These are phyloP conservation scores for Nixonia krombeini DNA, from an alignment of 1,140 invertebrate genomes.

Conservation along the genomic window DNA sequence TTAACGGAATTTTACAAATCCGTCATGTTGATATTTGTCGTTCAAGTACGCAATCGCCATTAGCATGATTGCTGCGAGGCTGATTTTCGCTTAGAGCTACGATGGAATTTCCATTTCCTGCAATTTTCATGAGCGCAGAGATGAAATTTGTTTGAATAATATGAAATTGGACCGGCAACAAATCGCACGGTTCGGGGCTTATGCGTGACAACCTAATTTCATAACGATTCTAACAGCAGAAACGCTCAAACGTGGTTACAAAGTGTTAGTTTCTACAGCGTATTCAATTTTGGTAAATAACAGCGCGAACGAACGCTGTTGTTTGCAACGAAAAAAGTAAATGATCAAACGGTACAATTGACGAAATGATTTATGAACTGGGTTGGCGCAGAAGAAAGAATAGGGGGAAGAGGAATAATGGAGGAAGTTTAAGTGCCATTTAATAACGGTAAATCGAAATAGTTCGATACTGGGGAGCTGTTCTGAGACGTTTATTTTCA, in stretches of 20 bases:
- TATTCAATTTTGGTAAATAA: not conserved
- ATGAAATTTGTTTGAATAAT: constrained; percentile 51
- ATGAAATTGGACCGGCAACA: constrained; percentile 43
- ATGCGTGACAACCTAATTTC: constrained; percentile 25
- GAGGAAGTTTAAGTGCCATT: not conserved
- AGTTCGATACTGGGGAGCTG: constrained; percentile 16
- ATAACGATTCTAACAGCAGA: constrained; percentile 30
- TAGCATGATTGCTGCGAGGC: constrained; percentile 47
- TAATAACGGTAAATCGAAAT: constrained; percentile 8
- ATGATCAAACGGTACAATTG: not conserved
- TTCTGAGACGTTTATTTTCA: constrained; percentile 48
- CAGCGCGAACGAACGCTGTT: not conserved
- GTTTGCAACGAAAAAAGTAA: too few species aligned
- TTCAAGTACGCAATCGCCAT: constrained; percentile 48
- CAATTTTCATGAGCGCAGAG: constrained; percentile 48
- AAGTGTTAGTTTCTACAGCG: too few species aligned
- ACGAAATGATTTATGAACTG: not conserved
- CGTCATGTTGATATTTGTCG: constrained; percentile 46
- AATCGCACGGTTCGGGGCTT: constrained; percentile 43
- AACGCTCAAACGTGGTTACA: constrained; percentile 26
- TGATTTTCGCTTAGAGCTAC: constrained; percentile 49
- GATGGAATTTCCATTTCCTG: constrained; percentile 51
- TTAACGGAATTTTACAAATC: constrained; percentile 30
- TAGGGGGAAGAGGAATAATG: not conserved
- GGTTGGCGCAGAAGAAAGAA: too few species aligned